Evolutionary conservation across 2,888 invertebrate species (phyloP), one percentile per base, ranked within the genome.

Genomic region (Idaea biselata): DNA sequence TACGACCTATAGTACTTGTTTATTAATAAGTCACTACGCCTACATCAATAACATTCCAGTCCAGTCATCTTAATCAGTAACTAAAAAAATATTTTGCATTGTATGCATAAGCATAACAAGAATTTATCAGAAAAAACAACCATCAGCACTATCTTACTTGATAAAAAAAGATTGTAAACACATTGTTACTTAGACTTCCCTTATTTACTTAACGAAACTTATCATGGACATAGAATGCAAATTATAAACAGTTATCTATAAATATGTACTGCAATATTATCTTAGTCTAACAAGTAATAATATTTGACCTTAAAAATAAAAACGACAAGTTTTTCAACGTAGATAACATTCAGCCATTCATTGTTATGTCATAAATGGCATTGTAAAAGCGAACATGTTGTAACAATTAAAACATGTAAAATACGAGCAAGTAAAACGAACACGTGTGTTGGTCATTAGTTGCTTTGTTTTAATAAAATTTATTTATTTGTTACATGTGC

Each of bases 401-500:
- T 62, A 59, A 59, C 59, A 69, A 73, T 70, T 68, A 68, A 67
- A 64, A 58, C 25, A 44, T 62, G 64, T 63, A 62, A 58, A 61
- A 61, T 62, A 62, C 25, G 17, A 55, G 54, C 60, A 60, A 63
- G 65, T 67, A 66, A 66, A 68, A 63, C 61, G 55, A 58, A 63
- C 66, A 67, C 62, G 68, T 75, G 74, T 74, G 58, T 62, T 69
- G 68, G 68, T 67, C 59, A 63, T 62, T 70, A 64, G 25, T 25
- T 25, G 70, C 67, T 68, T 67, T 72, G 72, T 70, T 70, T 61
- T 32, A 60, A 62, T 53, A 62, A 44, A 56, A 61, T 61, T 32
- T 44, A 31, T 44, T 44, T 44, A 60, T 16, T 55, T 18, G 56
- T 56, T 55, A 18, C 56, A 56, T 56, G 18, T 56, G 56, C 18